Base-by-base conservation (phyloP, 2,797 vertebrate species). In the Nyctibius grandis region DNA sequence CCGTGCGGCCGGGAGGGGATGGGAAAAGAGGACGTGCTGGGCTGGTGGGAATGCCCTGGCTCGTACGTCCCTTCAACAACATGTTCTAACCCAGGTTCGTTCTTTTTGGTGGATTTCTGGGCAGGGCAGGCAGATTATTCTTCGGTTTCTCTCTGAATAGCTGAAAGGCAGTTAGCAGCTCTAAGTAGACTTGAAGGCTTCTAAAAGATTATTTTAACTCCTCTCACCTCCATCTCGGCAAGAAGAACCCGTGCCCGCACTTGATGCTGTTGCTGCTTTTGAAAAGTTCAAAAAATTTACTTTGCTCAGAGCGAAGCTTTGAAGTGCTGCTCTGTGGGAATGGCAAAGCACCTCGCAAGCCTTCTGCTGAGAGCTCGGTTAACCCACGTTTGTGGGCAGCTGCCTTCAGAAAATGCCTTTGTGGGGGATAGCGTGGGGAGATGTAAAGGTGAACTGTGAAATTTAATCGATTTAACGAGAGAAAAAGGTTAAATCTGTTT, bases 261-360 rank as follows among this genome's bases (percentile, higher is more conserved):
- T 96, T 79, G 81, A 67, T 91, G 93, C 82, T 85, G 84, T 22
- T 92, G 75, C 42, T 75, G 79, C 95, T 92, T 93, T 90, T 74
- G 57, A 74, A 77, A 94, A 88, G 91, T 91, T 95, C 74, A 91
- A 92, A 70, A 94, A 93, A 81, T 87, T 48, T 42, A 53, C 92
- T 90, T 96, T 75, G 92, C 95, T 95, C 81, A 89, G 84, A 92
- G 92, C 92, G 48, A 87, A 73, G 87, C 94, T 96, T 94, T 96
- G 95, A 96, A 94, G 95, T 89, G 72, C 78, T 74, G 84, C 81
- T 92, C 92, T 91, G 92, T 82, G 94, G 95, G 91, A 94, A 90
- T 36, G 53, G 93, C 85, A 70, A 38, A 10, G 3, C 79, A n/a
- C 36, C 91, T 85, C 34, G 1, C 76, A 82, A 81, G 65, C 40